Base-by-base conservation (phyloP, 2,797 vertebrate species). In the Distichodus sexfasciatus region DNA sequence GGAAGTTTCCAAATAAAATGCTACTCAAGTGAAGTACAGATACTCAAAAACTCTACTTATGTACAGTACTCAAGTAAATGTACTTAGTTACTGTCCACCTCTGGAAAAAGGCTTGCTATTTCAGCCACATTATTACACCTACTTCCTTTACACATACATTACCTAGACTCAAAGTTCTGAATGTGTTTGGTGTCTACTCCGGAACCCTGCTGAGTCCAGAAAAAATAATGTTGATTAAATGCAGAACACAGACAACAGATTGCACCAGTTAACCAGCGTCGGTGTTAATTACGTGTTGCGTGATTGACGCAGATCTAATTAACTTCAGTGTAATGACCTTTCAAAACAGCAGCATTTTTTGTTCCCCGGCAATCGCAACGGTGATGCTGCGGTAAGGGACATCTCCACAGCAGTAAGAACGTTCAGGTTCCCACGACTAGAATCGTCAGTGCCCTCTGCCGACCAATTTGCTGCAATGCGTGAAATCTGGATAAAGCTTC, bases 341-440 rank as follows among this genome's bases (percentile, higher is more conserved):
- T 70, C 36, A 76, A 59, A 66, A 72, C 66, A 61, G 19, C 72
- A 67, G 66, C 73, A 36, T 50, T 70, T 66, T 72, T 54, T 51
- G 23, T 44, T 54, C 69, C 51, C 50, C 23, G 35, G 29, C 31
- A 31, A 50, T 33, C 47, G 23, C 61, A 46, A 23, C 14, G 3
- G 70, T 19, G 74, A 66, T 79, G 67, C 67, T 53, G 74, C 76
- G 71, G 74, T 26, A 48, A 79, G 8, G 12, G 6, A 35, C 29
- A 40, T 71, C 46, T 71, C 71, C 77, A 71, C 71, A 76, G 71
- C 77, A 79, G 76, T 74, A 70, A 58, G 43, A 54, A 78, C 66
- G 77, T 70, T 66, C 41, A 67, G 28, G 35, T 23, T 57, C 36
- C 41, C 10, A 53, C 43, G 14, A 21, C 2, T 3, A 1, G 53